A percentile compares a stretch with the other conserved stretches of the same genome.
phyloP scores from a whole-genome alignment of 2,113 vertebrate genomes.

The Struthidea cinerea region DNA sequence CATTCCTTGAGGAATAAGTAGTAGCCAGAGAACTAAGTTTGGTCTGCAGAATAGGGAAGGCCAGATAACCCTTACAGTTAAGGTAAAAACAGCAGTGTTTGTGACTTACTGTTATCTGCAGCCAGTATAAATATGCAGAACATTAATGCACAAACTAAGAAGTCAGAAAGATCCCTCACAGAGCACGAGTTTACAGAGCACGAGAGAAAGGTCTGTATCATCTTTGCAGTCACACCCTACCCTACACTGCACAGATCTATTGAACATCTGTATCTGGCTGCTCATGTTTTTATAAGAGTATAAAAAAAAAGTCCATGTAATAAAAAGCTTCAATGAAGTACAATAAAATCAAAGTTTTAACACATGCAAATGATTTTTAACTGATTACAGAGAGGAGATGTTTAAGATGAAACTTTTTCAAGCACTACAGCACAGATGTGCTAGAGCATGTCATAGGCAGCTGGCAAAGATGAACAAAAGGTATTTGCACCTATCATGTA shows the following conservation, averaged over 20 bases:
- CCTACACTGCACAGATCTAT: background rate
- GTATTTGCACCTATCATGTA: background rate
- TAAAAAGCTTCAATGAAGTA: background rate
- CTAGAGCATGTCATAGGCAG: background rate
- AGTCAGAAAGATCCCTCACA: background rate
- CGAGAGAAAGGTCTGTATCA: background rate
- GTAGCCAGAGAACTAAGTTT: background rate
- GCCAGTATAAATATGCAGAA: background rate
- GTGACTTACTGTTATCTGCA: background rate
- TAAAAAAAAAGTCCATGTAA: background rate
- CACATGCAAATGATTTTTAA: background rate
- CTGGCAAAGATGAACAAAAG: conserved; percentile 24
- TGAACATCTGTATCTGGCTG: background rate
- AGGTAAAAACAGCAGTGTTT: background rate
- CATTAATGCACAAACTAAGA: background rate
- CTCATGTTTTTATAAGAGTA: background rate
- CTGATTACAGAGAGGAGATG: background rate
- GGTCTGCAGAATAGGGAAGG: background rate
- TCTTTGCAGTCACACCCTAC: background rate
- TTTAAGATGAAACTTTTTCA: background rate
- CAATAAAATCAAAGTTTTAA: background rate
- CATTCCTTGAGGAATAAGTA: background rate
- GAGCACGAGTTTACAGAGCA: background rate
- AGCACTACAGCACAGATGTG: background rate
- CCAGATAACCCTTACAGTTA: background rate